phyloP scores from a whole-genome alignment of 2,113 vertebrate species.

The Sinosuthora webbiana region DNA sequence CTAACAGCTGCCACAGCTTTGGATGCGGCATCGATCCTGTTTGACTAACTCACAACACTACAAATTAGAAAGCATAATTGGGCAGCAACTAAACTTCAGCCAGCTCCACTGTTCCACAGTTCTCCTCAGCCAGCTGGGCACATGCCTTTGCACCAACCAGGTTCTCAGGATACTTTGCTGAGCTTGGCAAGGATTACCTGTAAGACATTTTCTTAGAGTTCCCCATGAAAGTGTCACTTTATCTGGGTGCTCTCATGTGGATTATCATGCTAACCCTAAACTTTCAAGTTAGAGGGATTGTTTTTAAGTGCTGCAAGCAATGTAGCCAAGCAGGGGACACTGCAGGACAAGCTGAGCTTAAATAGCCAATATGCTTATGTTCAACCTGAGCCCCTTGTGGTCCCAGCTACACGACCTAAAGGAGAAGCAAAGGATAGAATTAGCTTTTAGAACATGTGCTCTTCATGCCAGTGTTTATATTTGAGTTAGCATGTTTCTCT shows the following conservation, averaged over 20 bases:
- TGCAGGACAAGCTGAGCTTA: neutral
- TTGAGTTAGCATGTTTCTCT: neutral
- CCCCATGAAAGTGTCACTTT: neutral
- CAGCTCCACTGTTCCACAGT: neutral
- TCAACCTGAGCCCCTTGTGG: neutral
- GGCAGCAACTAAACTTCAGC: neutral
- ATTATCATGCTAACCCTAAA: neutral
- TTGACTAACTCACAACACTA: neutral
- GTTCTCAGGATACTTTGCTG: neutral
- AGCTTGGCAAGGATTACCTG: neutral
- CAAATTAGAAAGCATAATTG: neutral
- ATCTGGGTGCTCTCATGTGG: neutral
- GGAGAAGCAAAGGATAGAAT: neutral
- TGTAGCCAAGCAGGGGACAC: neutral
- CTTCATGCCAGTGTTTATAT: neutral
- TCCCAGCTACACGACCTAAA: neutral
- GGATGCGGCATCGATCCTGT: neutral
- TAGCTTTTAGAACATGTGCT: neutral
- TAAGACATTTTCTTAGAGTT: neutral
- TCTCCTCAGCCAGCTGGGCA: neutral
- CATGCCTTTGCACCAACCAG: fast-evolving
- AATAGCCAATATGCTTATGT: fast-evolving
- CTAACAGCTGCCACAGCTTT: neutral
- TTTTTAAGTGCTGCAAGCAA: neutral
- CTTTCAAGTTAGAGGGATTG: too few species aligned